Base-by-base conservation (phyloP, 2,888 invertebrate genomes). In the Hedychridium roseum region DNA sequence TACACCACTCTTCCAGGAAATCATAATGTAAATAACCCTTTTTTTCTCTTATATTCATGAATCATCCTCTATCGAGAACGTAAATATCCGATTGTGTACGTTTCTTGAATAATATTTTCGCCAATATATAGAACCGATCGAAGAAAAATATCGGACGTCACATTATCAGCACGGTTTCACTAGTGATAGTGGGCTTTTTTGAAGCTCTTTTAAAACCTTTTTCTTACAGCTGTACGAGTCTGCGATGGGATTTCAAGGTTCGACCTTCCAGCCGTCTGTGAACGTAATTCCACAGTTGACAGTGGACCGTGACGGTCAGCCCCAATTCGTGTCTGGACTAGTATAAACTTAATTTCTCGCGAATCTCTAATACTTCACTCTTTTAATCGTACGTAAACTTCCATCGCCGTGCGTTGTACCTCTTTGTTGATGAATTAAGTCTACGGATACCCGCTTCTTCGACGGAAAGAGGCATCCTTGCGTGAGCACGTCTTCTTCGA, bases 181-280 rank as follows among this genome's bases (percentile, higher is more conserved):
- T n/a, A n/a, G n/a, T n/a, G n/a, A n/a, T n/a, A n/a, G n/a, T n/a
- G n/a, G n/a, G n/a, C n/a, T n/a, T n/a, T n/a, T n/a, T n/a, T n/a
- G n/a, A n/a, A n/a, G n/a, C n/a, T n/a, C n/a, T n/a, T n/a, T n/a
- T n/a, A n/a, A n/a, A n/a, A n/a, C n/a, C n/a, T n/a, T 53, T 52
- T 58, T 63, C 62, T 73, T 75, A n/a, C 58, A 85, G 85, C 81
- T 85, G 71, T 84, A 84, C 59, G 86, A 85, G 70, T 84, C 85
- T 27, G 84, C 85, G 15, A 82, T 86, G 80, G 85, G 85, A 55
- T 86, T 85, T 68, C 85, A 85, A 79, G 82, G 82, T 35, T 82
- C 82, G 43, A 82, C 81, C 47, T 82, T 82, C 54, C 81, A 82
- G 38, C 78, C 78, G 36, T 66, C 75, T 35, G 59, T 70, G 6